Conservation (phyloP, 2,888 invertebrate genomes). For the Entomobrya multifasciata region DNA sequence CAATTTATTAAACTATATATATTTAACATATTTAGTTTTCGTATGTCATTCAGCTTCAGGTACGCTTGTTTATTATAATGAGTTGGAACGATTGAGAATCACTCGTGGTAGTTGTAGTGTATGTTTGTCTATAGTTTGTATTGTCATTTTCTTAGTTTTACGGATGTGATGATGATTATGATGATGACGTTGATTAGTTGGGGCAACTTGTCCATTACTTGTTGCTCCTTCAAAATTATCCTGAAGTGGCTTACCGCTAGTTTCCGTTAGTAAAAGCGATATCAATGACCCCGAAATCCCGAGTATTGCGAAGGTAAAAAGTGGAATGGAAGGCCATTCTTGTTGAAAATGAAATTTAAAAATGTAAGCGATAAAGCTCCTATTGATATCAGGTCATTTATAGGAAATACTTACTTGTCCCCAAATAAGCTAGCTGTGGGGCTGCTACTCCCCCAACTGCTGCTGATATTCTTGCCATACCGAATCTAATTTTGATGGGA, state of each 20-base stretch:
- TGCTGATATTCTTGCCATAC: conserved; percentile 72
- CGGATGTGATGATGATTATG: neutral
- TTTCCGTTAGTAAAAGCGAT: conserved; percentile 73
- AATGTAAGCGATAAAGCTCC: neutral
- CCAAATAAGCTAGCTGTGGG: conserved; percentile 73
- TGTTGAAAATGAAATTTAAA: neutral
- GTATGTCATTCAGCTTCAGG: neutral
- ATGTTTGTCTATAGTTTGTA: neutral
- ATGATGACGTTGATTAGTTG: conserved; percentile 19
- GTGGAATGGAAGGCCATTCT: conserved; percentile 73
- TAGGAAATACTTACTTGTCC: conserved; percentile 63
- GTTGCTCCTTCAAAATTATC: conserved; percentile 51
- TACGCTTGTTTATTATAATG: neutral
- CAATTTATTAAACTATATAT: too few species aligned
- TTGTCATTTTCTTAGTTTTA: neutral
- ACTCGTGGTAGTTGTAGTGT: neutral
- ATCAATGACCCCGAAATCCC: conserved; percentile 73
- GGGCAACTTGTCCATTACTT: conserved; percentile 61
- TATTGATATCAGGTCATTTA: too few species aligned
- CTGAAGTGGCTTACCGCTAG: conserved; percentile 73
- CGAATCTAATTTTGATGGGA: conserved; percentile 67
- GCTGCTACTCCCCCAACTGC: conserved; percentile 73
- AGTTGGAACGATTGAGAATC: conserved; percentile 51
- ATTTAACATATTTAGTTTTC: neutral
- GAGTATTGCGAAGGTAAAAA: conserved; percentile 74